A percentile compares a stretch with the other conserved stretches of the same genome.
phyloP scores from a whole-genome alignment of 2,797 vertebrate species.

The Smutsia gigantea region DNA sequence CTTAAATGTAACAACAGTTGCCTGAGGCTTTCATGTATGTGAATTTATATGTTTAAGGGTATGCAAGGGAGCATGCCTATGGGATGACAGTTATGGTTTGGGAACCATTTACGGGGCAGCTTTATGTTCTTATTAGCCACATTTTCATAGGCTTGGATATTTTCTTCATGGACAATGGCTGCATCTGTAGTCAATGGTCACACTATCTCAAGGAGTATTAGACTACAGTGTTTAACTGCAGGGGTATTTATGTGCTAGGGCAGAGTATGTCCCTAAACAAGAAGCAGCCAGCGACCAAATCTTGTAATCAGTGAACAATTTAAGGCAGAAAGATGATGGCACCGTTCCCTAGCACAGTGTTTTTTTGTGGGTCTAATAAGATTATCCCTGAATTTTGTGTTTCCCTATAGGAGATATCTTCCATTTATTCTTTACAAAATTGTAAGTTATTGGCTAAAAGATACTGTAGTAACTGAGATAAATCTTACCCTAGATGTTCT shows the following conservation, averaged over 20 bases:
- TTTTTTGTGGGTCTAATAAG: neutral
- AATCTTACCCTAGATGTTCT: neutral
- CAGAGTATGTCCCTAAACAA: neutral
- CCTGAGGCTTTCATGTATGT: neutral
- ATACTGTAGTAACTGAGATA: neutral
- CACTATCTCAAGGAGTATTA: neutral
- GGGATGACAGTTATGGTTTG: neutral
- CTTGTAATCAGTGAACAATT: neutral
- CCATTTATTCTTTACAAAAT: slow-evolving; percentile 38
- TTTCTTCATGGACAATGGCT: slow-evolving; percentile 12
- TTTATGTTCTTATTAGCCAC: neutral
- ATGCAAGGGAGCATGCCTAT: neutral
- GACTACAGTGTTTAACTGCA: neutral
- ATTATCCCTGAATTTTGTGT: neutral
- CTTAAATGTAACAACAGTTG: neutral
- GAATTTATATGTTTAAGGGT: neutral
- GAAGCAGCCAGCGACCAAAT: neutral
- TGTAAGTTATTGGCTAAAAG: neutral
- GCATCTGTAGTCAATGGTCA: neutral
- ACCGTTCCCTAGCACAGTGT: neutral
- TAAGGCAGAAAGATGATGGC: neutral
- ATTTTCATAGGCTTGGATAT: neutral
- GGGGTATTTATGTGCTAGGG: neutral
- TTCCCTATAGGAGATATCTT: neutral
- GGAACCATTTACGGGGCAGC: neutral